Evolutionary conservation across 2,797 vertebrate genomes (phyloP), one percentile per base, ranked within the genome.

Genomic region (Mus spretus): DNA sequence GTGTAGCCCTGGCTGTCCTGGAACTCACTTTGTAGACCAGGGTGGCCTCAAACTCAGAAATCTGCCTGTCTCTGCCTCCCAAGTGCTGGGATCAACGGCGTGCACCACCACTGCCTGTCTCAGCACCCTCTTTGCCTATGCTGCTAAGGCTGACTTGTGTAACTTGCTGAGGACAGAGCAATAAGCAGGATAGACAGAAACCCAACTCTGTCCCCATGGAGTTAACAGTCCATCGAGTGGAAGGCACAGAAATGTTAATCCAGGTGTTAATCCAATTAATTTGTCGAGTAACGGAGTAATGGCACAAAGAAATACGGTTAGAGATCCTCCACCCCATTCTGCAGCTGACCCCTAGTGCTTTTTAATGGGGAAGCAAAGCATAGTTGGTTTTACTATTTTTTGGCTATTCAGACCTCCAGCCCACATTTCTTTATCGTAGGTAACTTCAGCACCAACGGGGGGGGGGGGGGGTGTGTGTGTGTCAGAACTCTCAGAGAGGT

Each of bases 371-470:
- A 86, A 70, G 57, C 84, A 55, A 89, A 95, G 79, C 37, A 6
- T 22, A 28, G 1, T 1, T 11, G 75, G 53, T 2, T 77, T 77
- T n/a, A 1, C 26, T 37, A 1, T 85, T n/a, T 40, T 59, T 79
- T 61, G 53, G 1, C 9, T 4, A 57, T 37, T 63, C 22, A 6
- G 10, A 26, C 50, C 74, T 95, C 57, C 72, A 82, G 70, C 40
- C 72, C 1, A 74, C 57, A 70, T 65, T 86, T 93, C 72, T 89
- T 90, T 65, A 67, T 91, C 70, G 19, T 0, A 85, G 92, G 96
- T 65, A 86, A 93, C 63, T 87, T 63, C 15, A 34, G 75, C 0
- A 0, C 72, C 17, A 81, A 81, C 2, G 1, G 37, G 50, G 0
- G 0, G 77, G 79, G 61, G 63, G 11, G 28, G 31, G 65, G 13